phyloP scores from a whole-genome alignment of 2,113 vertebrate genomes.

The Sclerurus mexicanus region DNA sequence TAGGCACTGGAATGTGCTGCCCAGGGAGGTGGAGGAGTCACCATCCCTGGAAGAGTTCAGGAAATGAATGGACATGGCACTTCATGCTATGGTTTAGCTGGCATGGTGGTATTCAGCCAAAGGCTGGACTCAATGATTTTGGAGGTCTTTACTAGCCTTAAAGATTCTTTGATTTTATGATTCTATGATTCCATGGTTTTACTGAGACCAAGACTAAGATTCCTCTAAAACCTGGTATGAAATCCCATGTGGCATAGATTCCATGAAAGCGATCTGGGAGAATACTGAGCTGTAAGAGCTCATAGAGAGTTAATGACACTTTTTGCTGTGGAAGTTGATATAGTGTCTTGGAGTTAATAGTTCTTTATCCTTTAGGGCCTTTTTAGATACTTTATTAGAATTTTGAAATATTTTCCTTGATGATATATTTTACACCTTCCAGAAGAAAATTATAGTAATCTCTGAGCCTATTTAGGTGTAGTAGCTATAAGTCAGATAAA shows the following conservation, averaged over 20 bases:
- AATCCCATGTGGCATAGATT: rapidly evolving
- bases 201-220: not conserved
- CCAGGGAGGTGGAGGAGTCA: not conserved
- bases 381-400: not conserved
- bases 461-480: not conserved
- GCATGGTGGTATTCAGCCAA: not conserved
- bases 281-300: not conserved
- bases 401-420: not conserved
- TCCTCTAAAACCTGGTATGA: not conserved
- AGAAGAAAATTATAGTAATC: not conserved
- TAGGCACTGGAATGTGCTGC: not conserved
- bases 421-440: not conserved
- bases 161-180: not conserved
- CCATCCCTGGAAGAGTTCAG: not conserved
- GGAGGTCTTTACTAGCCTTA: not conserved
- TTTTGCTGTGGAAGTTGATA: not conserved
- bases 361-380: not conserved
- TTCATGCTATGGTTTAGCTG: not conserved
- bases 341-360: not conserved
- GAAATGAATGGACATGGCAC: not conserved
- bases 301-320: not conserved
- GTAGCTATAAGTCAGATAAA: not conserved
- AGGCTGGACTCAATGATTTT: not conserved
- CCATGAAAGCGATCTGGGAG: not conserved
- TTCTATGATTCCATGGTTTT: not conserved